A percentile compares a stretch with the other conserved stretches of the same genome.
Evolutionary conservation across 2,888 invertebrate species (phyloP).

Genomic region (Dynastes hyllus): DNA sequence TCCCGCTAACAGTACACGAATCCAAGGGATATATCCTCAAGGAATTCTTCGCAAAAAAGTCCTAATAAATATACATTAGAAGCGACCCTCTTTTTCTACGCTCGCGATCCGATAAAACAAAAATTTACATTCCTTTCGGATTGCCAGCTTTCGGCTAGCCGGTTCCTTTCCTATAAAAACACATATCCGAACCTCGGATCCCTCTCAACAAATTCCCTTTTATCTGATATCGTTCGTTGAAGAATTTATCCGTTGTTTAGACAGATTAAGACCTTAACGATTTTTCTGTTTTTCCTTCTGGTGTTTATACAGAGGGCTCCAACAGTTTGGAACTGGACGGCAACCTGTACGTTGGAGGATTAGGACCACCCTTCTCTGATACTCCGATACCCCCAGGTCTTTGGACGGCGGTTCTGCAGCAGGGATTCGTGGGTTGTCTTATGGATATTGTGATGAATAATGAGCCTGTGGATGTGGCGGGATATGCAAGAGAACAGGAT

Average conservation of each 20-base stretch:
- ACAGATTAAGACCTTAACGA: conserved; percentile 1
- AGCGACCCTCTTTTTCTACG: conserved; percentile 21
- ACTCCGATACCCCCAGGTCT: conserved; percentile 87
- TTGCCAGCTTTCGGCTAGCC: neutral
- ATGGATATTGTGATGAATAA: conserved; percentile 92
- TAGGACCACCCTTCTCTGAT: conserved; percentile 86
- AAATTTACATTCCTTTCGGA: conserved; percentile 33
- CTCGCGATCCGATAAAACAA: conserved; percentile 40
- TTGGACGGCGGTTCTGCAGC: conserved; percentile 92
- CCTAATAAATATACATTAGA: conserved; percentile 44
- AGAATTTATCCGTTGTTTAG: conserved; percentile 23
- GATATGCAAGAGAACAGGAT: conserved; percentile 91
- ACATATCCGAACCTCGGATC: conserved; percentile 2
- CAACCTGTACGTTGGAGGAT: conserved; percentile 90
- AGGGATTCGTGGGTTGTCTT: conserved; percentile 96
- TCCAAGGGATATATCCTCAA: neutral
- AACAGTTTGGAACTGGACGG: conserved; percentile 92
- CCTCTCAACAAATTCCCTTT: conserved; percentile 17
- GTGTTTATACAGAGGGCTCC: conserved; percentile 80
- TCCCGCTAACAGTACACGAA: conserved; percentile 15
- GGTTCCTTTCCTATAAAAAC: neutral
- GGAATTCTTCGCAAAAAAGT: neutral
- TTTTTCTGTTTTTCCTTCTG: neutral
- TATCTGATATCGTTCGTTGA: conserved; percentile 20
- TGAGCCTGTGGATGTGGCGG: conserved; percentile 90